Evolutionary conservation across 53 echinoderm and acorn worm species (phyloP).

Genomic region (Hippasteria phrygiana): DNA sequence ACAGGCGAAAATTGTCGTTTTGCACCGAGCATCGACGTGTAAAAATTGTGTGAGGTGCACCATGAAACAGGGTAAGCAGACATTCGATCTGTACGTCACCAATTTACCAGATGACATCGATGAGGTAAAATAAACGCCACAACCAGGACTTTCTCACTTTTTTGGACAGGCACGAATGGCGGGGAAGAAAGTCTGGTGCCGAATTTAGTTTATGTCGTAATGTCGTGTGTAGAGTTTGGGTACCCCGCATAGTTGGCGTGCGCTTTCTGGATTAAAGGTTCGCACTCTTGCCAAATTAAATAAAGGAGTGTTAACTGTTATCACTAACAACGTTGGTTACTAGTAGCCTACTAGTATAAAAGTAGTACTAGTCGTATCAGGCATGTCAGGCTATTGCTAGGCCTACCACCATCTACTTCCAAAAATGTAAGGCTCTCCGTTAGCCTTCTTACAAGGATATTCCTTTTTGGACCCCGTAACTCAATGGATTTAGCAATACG

Average conservation of each 20-base stretch:
- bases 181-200: constrained; percentile 13
- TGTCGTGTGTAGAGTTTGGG: neutral
- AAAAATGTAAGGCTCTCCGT: too few relatives aligned
- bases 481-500: too few relatives aligned
- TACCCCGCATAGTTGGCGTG: neutral
- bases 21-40: neutral
- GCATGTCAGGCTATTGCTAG: too few relatives aligned
- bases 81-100: constrained; percentile 55
- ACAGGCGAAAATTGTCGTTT: neutral
- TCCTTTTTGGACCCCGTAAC: too few relatives aligned
- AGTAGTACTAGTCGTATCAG: too few relatives aligned
- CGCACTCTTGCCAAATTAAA: neutral
- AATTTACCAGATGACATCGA: constrained; percentile 52
- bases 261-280: neutral
- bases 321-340: neutral
- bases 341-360: too few relatives aligned
- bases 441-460: too few relatives aligned
- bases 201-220: neutral
- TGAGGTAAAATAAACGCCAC: constrained; percentile 37
- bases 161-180: constrained; percentile 2
- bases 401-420: too few relatives aligned
- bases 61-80: constrained; percentile 24
- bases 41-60: neutral
- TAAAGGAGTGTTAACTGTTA: neutral
- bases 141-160: neutral